Base-by-base conservation (phyloP, 2,113 vertebrate genomes). In the Mesocricetus auratus region DNA sequence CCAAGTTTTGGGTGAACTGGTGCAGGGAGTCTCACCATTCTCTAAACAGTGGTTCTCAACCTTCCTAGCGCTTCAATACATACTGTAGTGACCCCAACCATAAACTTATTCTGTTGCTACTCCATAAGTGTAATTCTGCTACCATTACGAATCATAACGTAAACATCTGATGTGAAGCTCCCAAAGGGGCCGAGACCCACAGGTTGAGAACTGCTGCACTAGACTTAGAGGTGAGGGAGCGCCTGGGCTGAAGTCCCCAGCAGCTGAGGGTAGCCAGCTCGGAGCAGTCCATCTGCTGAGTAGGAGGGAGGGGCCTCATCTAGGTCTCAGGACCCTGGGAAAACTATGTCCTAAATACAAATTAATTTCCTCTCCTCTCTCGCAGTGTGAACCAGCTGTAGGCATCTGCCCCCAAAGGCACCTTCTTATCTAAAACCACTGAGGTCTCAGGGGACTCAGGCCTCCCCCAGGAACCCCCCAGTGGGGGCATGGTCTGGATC, bases 321-420 rank as follows among this genome's bases (percentile, higher is more conserved):
- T 58, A 87, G 50, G 87, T 91, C 83, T 87, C 33, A 24, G 79
- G 47, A 36, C 47, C 64, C 88, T 60, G 39, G 39, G 74, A 89
- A 94, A 92, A 47, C 7, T 74, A n/a, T 60, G 66, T 56, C 86
- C 31, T 56, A 50, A 86, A 62, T 13, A 78, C 71, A 78, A 83
- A 42, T 39, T 11, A 64, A 29, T 79, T 71, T 36, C 29, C 33
- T 50, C 0, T 19, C 22, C 12, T 47, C 3, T 60, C 16, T 81
- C 58, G 58, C 1, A 0, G 3, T 8, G 6, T 3, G n/a, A n/a
- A 19, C 62, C 39, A 68, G 42, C 21, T n/a, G n/a, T 33, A 9
- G 74, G 56, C 73, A n/a, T 11, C 78, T 29, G 53, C 5, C 69
- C 22, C 47, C 71, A 62, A 3, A 31, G 42, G 10, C 16, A n/a